Evolutionary conservation across 1,140 invertebrate species (phyloP).

Genomic region (Macrocentrus cingulum): DNA sequence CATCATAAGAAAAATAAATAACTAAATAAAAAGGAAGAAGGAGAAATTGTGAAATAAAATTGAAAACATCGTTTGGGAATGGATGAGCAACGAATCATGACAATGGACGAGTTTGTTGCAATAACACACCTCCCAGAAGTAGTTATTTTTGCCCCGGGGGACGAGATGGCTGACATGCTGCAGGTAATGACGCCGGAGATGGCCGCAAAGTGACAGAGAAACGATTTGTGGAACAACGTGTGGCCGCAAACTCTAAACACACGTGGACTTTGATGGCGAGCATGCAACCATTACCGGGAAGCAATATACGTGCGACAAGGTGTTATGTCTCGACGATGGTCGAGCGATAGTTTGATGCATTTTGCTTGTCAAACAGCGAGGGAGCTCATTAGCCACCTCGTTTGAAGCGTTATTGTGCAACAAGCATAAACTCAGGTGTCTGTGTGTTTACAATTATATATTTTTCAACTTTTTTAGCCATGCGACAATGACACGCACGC

Average conservation of each 20-base stretch:
- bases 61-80: no score
- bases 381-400: neutral
- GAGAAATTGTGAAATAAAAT: no score
- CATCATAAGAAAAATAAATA: no score
- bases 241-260: neutral
- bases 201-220: neutral
- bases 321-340: neutral
- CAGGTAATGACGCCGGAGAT: neutral
- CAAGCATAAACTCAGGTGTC: neutral
- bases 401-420: neutral
- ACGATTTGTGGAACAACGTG: neutral
- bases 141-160: no score
- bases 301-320: neutral
- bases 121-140: no score
- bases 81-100: no score
- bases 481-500: no score
- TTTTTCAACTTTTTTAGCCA: no score
- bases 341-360: neutral
- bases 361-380: neutral
- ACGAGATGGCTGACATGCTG: neutral
- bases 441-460: no score
- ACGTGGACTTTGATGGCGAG: neutral
- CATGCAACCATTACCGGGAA: neutral
- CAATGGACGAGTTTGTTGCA: no score
- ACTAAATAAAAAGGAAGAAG: no score